Conservation (phyloP, 2,113 vertebrate species). For the Stictonetta naevosa region DNA sequence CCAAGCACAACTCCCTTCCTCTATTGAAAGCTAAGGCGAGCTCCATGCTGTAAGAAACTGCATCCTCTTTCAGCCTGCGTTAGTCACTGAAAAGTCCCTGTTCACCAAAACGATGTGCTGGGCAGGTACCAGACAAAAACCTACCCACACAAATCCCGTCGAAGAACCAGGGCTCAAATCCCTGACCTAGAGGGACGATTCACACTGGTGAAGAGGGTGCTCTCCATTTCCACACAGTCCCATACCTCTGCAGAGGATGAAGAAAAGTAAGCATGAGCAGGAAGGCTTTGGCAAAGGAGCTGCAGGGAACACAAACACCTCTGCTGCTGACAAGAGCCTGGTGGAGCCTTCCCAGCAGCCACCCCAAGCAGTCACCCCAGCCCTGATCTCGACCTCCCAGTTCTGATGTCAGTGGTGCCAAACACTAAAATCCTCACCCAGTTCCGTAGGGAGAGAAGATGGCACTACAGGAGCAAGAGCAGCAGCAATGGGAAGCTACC, state of each 20-base stretch:
- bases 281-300: neutral
- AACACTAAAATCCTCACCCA: neutral
- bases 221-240: neutral
- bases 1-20: neutral
- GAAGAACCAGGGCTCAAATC: neutral
- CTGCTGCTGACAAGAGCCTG: neutral
- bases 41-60: neutral
- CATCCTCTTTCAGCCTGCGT: neutral
- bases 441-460: neutral
- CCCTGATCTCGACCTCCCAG: neutral
- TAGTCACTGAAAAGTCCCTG: neutral
- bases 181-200: neutral
- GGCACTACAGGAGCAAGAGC: neutral
- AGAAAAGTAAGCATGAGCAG: neutral
- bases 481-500: neutral
- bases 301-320: neutral
- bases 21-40: neutral
- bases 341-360: neutral
- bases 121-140: neutral
- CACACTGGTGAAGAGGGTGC: neutral
- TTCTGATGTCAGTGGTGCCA: neutral
- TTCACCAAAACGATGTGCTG: neutral
- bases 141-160: neutral
- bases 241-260: rapidly evolving
- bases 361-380: neutral